Percentiles rank a stretch among this genome's conserved stretches.
Evolutionary conservation across 2,113 vertebrate genomes (phyloP).

Genomic region (Eira barbara): DNA sequence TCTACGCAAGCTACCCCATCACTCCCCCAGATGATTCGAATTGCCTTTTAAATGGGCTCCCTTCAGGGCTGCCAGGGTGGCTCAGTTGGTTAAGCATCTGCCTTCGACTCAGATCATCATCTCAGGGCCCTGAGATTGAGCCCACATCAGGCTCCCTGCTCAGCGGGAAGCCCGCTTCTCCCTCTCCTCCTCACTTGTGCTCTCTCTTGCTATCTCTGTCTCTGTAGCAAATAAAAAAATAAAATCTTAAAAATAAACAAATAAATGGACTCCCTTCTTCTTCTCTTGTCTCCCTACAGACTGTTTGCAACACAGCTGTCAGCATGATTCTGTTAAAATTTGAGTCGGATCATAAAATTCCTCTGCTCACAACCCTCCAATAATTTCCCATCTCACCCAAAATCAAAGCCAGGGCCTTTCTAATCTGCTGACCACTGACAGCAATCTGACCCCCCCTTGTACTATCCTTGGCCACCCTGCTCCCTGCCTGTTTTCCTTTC

Average conservation of each 20-base stretch:
- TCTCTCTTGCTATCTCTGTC: neutral
- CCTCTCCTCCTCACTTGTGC: neutral
- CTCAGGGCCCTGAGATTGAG: neutral
- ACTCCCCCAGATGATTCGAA: neutral
- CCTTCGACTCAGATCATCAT: neutral
- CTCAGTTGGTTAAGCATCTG: neutral
- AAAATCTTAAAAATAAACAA: neutral
- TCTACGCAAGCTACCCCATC: neutral
- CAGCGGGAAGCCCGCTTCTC: neutral
- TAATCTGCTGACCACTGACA: neutral
- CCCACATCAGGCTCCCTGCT: neutral
- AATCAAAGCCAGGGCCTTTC: neutral
- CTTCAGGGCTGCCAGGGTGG: neutral
- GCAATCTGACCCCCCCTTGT: neutral
- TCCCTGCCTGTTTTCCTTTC: neutral
- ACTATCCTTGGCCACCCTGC: neutral
- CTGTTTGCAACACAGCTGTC: neutral
- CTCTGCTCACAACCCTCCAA: neutral
- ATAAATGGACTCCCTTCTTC: neutral
- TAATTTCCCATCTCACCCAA: neutral
- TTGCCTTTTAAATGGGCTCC: neutral
- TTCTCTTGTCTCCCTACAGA: neutral
- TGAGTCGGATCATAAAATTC: neutral
- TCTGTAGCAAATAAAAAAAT: neutral
- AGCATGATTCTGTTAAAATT: neutral